Conservation (phyloP, 2,113 vertebrate genomes). For the Tetraodon nigroviridis region DNA sequence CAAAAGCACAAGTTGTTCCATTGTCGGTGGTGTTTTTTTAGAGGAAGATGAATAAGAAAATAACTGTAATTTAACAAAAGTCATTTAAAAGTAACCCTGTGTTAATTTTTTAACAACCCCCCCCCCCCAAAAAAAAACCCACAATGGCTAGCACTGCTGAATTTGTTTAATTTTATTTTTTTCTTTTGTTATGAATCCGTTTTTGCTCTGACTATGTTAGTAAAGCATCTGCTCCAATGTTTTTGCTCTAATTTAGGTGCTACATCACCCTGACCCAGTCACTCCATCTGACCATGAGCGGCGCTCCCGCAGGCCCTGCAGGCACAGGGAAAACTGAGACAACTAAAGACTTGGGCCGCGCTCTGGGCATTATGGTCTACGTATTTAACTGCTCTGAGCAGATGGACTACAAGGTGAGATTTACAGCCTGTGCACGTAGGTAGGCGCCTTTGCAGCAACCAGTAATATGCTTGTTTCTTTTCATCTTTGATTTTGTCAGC, state of each 20-base stretch:
- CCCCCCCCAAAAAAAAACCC: no score
- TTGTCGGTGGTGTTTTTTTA: no score
- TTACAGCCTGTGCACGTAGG: background rate
- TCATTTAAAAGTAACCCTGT: no score
- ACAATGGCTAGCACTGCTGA: no score
- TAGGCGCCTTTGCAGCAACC: background rate
- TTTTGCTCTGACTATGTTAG: background rate
- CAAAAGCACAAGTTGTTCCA: no score
- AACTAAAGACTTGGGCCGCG: slow-evolving; percentile 92
- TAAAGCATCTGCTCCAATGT: background rate
- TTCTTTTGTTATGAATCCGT: background rate
- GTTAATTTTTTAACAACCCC: no score
- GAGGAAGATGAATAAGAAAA: no score
- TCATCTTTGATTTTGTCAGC: slow-evolving; percentile 36
- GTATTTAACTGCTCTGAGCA: slow-evolving; percentile 98
- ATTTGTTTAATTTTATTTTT: no score
- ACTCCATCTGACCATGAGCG: slow-evolving; percentile 92
- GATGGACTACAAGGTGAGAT: slow-evolving; percentile 94
- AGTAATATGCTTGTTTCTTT: slow-evolving; percentile 18
- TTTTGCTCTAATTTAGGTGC: slow-evolving; percentile 72
- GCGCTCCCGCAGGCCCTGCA: slow-evolving; percentile 88
- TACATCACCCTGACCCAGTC: slow-evolving; percentile 96
- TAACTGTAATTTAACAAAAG: no score
- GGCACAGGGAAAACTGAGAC: slow-evolving; percentile 97
- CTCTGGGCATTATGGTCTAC: slow-evolving; percentile 92